Evolutionary conservation across 2,888 invertebrate species (phyloP), one percentile per base, ranked within the genome.

Genomic region (Carpatolechia fugitivella): DNA sequence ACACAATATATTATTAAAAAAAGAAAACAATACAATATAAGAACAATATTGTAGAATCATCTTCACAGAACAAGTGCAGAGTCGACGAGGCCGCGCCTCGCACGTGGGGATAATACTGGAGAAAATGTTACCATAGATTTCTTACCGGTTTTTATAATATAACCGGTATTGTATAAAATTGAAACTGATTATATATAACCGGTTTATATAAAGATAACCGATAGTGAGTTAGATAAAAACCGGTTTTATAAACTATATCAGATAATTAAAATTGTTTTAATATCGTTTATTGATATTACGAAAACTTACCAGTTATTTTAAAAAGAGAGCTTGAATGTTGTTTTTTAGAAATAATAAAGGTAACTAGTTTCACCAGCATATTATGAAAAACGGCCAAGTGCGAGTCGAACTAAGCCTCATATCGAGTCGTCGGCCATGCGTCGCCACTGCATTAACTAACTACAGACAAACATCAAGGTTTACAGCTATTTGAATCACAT

Each of bases 1-100:
- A 89, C 88, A 88, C 86, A 87, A 88, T 89, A 88, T 89, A 88
- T 87, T 88, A 88, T 84, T 85, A 83, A 78, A 85, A 33, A 87
- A 87, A 83, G 82, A 80, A 76, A 83, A 87, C 84, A 87, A 85
- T 84, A 87, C 86, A 85, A 84, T 86, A 85, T 80, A 86, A 82
- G 87, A 86, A 85, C 83, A 80, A 85, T 87, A 85, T 86, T 83
- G 85, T 85, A 85, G 84, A 83, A 80, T 83, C 76, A 80, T 82
- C 74, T 82, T 82, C 77, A 82, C 80, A 82, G 76, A 78, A 73
- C 74, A 67, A 65, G 62, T 62, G 68, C 64, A 65, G 52, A 24
- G 14, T 31, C 18, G 47, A 47, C 11, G 44, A 44, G 44, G 29
- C 8, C 13, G 4, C 13, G 3, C 7, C 4, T 29, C 13, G n/a